phyloP scores from a whole-genome alignment of 2,797 vertebrate species.

The Pteronotus mesoamericanus region DNA sequence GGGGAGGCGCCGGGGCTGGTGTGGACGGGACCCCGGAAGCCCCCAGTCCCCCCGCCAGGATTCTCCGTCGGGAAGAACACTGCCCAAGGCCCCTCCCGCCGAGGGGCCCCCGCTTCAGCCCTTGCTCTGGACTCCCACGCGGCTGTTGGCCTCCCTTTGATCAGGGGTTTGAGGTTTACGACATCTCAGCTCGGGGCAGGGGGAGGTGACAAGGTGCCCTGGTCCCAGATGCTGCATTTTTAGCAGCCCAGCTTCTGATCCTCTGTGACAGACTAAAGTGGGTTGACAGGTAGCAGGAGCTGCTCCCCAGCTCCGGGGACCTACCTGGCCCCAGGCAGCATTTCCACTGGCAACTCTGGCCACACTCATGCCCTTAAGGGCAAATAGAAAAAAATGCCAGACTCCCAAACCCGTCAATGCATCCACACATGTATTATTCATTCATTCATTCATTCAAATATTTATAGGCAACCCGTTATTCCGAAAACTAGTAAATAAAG shows the following conservation, averaged over 20 bases:
- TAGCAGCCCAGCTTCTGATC: not conserved
- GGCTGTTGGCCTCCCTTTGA: accelerated
- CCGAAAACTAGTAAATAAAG: constrained; percentile 49
- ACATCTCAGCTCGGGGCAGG: accelerated
- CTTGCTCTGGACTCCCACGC: not conserved
- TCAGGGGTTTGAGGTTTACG: not conserved
- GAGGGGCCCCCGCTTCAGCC: accelerated
- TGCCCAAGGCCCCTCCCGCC: accelerated
- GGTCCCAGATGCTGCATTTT: not conserved
- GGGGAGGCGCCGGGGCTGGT: not conserved
- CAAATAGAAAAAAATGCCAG: not conserved
- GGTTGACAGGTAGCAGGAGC: not conserved
- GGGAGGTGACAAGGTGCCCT: accelerated
- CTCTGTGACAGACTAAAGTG: not conserved
- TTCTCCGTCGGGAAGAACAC: not conserved
- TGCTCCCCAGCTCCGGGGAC: not conserved
- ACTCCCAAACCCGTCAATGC: not conserved
- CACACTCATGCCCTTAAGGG: not conserved
- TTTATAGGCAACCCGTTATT: constrained; percentile 48
- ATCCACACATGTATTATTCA: constrained; percentile 24
- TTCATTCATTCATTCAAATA: constrained; percentile 40
- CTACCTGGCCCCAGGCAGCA: not conserved
- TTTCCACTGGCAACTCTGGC: not conserved
- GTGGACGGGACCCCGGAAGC: not conserved
- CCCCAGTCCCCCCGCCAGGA: not conserved